These are phyloP conservation scores for Tangara arthus DNA, from an alignment of 2,797 vertebrate genomes.

Conservation along the genomic window DNA sequence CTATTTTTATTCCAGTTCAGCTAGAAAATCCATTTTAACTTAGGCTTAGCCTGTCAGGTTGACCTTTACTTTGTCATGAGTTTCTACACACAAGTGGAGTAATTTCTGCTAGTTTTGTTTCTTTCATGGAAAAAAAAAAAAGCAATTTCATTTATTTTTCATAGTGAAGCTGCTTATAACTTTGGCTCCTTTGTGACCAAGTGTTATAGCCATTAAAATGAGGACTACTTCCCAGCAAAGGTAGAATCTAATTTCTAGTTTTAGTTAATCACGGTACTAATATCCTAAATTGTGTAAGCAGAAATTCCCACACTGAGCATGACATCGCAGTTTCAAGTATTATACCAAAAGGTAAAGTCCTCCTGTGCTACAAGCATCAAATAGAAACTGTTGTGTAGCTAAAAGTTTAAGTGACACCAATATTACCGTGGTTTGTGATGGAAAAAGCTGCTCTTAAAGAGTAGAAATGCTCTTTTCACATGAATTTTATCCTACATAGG, in stretches of 20 bases:
- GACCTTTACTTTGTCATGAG: background rate
- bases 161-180: background rate
- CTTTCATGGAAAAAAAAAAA: background rate
- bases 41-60: background rate
- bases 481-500: background rate
- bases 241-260: background rate
- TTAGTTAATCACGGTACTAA: background rate
- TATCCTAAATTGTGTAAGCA: background rate
- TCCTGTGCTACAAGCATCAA: background rate
- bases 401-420: background rate
- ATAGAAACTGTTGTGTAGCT: background rate
- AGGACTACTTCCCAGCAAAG: background rate
- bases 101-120: rapidly evolving
- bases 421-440: background rate
- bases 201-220: background rate
- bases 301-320: background rate
- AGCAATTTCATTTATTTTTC: background rate
- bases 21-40: background rate
- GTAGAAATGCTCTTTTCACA: background rate
- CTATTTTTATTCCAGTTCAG: background rate
- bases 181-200: background rate
- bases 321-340: background rate
- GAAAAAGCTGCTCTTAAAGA: background rate
- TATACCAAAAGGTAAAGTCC: background rate
- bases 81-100: background rate